These are phyloP conservation scores for Anabas testudineus DNA, from an alignment of 2,797 vertebrate genomes.

Conservation along the genomic window DNA sequence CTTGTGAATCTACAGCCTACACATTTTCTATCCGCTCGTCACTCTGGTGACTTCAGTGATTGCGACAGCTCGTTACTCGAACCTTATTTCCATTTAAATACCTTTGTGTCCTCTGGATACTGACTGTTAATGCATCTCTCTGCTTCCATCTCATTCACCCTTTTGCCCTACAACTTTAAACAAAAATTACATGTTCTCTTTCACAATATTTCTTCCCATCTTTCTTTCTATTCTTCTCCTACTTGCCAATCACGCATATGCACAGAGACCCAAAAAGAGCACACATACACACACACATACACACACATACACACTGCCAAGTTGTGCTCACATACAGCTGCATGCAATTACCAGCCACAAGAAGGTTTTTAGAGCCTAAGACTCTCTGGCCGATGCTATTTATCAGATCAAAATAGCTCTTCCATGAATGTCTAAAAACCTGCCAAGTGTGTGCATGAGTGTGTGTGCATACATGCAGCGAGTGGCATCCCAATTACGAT, in stretches of 20 bases:
- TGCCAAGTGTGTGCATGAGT: constrained; percentile 30
- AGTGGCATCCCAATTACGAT: constrained; percentile 27
- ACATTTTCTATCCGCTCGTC: constrained; percentile 21
- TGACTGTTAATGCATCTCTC: constrained; percentile 24
- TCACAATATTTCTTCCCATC: constrained; percentile 48
- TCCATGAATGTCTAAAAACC: constrained; percentile 63
- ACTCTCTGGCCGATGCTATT: constrained; percentile 63
- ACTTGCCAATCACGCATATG: constrained; percentile 46
- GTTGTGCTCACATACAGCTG: constrained; percentile 80
- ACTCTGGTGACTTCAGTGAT: constrained; percentile 25
- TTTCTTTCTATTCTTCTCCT: constrained; percentile 33
- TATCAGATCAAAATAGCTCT: constrained; percentile 80
- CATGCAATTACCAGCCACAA: constrained; percentile 80
- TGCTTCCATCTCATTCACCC: constrained; percentile 27
- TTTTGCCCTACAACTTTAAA: constrained; percentile 28
- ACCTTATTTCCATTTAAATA: constrained; percentile 58
- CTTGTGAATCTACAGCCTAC: not conserved
- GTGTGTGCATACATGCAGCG: not conserved
- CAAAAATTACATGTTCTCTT: constrained; percentile 55
- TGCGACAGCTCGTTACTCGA: constrained; percentile 49
- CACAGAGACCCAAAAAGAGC: constrained; percentile 12
- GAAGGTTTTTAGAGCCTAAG: constrained; percentile 80
- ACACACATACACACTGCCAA: constrained; percentile 52
- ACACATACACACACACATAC: constrained; percentile 25
- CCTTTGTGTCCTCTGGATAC: constrained; percentile 28